These are phyloP conservation scores for Umimayanthus chanpuru DNA, from an alignment of 92 coral and sea anemone species.

Conservation along the genomic window DNA sequence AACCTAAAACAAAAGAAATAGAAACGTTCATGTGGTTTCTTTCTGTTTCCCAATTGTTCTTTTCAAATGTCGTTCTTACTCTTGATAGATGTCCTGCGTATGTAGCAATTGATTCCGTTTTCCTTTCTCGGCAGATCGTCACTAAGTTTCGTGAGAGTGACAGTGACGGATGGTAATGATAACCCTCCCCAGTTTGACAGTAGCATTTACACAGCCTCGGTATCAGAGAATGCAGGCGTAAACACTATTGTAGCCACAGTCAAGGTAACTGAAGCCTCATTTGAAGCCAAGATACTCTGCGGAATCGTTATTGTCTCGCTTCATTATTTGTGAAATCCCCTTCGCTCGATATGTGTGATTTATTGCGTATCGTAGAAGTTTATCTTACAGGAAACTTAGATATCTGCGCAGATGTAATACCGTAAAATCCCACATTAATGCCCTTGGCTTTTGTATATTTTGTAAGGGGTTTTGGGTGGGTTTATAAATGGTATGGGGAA, in stretches of 20 bases:
- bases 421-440: too few species aligned
- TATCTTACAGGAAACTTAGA: too few species aligned
- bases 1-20: too few species aligned
- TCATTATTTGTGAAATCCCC: too few species aligned
- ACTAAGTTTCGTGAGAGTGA: slow-evolving; percentile 34
- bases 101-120: too few species aligned
- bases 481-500: too few species aligned
- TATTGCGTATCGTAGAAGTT: too few species aligned
- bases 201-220: slow-evolving; percentile 35
- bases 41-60: not conserved
- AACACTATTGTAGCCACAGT: slow-evolving; percentile 36
- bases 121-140: slow-evolving; percentile 13
- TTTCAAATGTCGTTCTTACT: not conserved
- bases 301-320: not conserved
- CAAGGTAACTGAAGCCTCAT: slow-evolving; percentile 13
- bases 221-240: slow-evolving; percentile 43
- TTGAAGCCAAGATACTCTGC: not conserved
- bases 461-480: too few species aligned
- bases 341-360: too few species aligned
- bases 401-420: too few species aligned
- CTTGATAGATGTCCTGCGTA: not conserved
- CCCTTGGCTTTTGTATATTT: too few species aligned
- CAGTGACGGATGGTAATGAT: slow-evolving; percentile 56
- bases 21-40: not conserved
- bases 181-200: slow-evolving; percentile 48